Conservation (phyloP, 2,113 vertebrate species). For the Neofelis nebulosa region DNA sequence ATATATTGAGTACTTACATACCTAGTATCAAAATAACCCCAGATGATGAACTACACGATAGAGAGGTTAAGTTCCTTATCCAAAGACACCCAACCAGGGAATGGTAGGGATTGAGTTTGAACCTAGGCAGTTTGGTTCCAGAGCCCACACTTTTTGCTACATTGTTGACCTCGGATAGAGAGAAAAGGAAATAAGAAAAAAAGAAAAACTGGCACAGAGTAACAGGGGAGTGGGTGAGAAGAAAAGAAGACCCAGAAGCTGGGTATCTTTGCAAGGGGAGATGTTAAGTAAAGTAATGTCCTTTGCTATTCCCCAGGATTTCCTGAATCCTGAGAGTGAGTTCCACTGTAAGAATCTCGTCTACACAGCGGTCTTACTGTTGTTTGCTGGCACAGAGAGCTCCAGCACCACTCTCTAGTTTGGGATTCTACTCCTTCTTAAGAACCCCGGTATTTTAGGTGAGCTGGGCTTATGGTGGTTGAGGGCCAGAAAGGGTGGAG, state of each 20-base stretch:
- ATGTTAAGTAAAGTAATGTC: background rate
- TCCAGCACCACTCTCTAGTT: constrained; percentile 71
- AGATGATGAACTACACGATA: background rate
- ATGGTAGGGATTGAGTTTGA: background rate
- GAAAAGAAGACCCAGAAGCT: background rate
- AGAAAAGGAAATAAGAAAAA: background rate
- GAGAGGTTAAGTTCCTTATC: background rate
- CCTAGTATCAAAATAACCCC: background rate
- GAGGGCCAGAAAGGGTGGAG: accelerated
- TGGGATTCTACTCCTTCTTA: constrained; percentile 28
- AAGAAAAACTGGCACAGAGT: background rate
- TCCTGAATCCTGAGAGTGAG: constrained; percentile 16
- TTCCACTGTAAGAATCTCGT: constrained; percentile 67
- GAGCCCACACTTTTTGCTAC: background rate
- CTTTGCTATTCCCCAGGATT: constrained; percentile 27
- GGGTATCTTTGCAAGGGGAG: background rate
- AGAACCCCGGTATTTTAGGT: constrained; percentile 73
- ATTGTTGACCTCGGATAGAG: background rate
- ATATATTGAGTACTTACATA: background rate
- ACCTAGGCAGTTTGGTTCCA: background rate
- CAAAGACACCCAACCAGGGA: background rate
- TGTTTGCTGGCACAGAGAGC: constrained; percentile 78
- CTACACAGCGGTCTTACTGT: constrained; percentile 54
- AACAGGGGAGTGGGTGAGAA: background rate
- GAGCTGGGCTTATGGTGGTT: background rate